Evolutionary conservation across 2,888 invertebrate species (phyloP).

Genomic region (Agonopterix subpropinquella): DNA sequence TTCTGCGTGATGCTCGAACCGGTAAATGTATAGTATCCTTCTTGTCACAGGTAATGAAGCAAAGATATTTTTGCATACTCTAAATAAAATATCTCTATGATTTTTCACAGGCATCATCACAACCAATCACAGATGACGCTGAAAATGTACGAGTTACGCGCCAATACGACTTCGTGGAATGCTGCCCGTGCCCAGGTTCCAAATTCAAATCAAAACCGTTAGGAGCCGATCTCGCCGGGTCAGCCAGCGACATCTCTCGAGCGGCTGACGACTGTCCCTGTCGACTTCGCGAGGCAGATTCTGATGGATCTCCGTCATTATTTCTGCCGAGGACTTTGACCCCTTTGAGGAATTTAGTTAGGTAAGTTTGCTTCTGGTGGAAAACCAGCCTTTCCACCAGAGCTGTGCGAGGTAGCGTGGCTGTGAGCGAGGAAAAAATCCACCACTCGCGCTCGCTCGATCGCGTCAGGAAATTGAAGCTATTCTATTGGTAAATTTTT

Average conservation of each 20-base stretch:
- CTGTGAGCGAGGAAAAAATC: too few relatives aligned
- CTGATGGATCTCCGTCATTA: conserved; percentile 45
- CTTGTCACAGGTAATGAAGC: too few relatives aligned
- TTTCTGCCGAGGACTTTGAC: conserved; percentile 36
- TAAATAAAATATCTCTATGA: too few relatives aligned
- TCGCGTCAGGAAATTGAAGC: too few relatives aligned
- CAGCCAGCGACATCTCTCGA: conserved; percentile 5
- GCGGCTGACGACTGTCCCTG: conserved; percentile 38
- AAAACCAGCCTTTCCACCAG: too few relatives aligned
- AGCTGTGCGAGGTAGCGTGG: too few relatives aligned
- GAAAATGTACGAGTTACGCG: conserved; percentile 17
- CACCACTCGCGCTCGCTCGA: too few relatives aligned
- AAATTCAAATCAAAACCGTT: background rate
- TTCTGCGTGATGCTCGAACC: too few relatives aligned
- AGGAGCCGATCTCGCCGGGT: background rate
- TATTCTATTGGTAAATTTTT: too few relatives aligned
- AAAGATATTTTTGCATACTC: too few relatives aligned
- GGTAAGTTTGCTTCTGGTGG: background rate
- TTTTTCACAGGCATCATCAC: conserved; percentile 35
- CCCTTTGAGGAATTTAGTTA: conserved; percentile 13
- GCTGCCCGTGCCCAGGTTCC: conserved; percentile 47
- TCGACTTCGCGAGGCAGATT: conserved; percentile 30
- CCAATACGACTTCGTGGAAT: conserved; percentile 31
- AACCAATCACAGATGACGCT: conserved; percentile 29
- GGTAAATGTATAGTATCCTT: too few relatives aligned